Conservation (phyloP, 2,113 vertebrate genomes). For the Mola mola region DNA sequence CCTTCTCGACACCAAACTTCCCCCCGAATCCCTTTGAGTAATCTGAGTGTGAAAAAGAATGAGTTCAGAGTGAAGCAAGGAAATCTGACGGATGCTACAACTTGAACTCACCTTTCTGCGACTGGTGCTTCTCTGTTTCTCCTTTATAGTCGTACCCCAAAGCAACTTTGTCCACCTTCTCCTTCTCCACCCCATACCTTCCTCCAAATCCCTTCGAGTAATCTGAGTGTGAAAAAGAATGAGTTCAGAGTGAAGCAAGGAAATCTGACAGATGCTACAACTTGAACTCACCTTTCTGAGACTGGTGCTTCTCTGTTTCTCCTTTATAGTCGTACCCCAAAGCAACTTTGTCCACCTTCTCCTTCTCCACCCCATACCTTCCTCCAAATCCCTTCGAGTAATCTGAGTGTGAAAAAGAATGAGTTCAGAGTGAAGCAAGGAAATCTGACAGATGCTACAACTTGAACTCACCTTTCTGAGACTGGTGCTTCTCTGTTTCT, state of each 20-base stretch:
- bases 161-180: constrained; percentile 85
- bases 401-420: constrained; percentile 76
- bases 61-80: no score
- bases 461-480: constrained; percentile 74
- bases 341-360: constrained; percentile 88
- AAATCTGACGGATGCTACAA: neutral
- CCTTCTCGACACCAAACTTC: constrained; percentile 87
- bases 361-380: constrained; percentile 87
- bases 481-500: constrained; percentile 80
- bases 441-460: neutral
- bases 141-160: constrained; percentile 79
- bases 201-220: constrained; percentile 81
- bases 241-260: neutral
- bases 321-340: constrained; percentile 91
- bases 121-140: constrained; percentile 80
- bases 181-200: constrained; percentile 87
- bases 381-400: constrained; percentile 91
- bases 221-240: constrained; percentile 61
- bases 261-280: neutral
- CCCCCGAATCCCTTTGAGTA: constrained; percentile 94
- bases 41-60: constrained; percentile 77
- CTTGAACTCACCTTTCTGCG: constrained; percentile 74
- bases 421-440: no score
- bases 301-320: constrained; percentile 88
- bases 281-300: constrained; percentile 84